Evolutionary conservation across 2,113 vertebrate species (phyloP), one percentile per base, ranked within the genome.

Genomic region (Vidua chalybeata): DNA sequence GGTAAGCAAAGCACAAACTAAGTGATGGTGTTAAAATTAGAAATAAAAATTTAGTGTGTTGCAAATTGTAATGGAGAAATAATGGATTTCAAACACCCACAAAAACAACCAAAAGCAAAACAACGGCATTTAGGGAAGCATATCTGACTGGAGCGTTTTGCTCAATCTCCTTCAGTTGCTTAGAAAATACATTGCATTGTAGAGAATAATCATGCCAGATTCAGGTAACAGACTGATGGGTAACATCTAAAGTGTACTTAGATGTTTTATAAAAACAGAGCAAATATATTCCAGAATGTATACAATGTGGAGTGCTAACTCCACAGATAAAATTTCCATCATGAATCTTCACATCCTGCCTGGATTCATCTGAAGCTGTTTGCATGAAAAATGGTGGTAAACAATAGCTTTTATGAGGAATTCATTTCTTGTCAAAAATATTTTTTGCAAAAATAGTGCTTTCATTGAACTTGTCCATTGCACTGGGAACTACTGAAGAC

Each of bases 61-160:
- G 55, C 18, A 95, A 93, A 67, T 45, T 17, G 39, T 58, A 51
- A 93, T 31, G 43, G 54, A 89, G 67, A 89, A 93, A 75, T 68
- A 87, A 84, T 11, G 26, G 52, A 54, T 81, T 89, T 89, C 26
- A 73, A 93, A 94, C 16, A 84, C 15, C 16, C 63, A 74, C 37
- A 56, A 78, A 95, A 90, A 13, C 56, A 91, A 91, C 56, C 46
- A 43, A 83, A 93, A 95, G 46, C 59, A 63, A 75, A 92, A 15
- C 64, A 74, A 11, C 51, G 41, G 52, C 46, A 35, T 45, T 81
- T 24, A 61, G 58, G 61, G 37, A 31, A 48, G 68, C 61, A 83
- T 1, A 11, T 46, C 46, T 41, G 55, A 84, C 75, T 43, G 58
- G 16, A 76, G 51, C 27, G 45, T 77, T 91, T 75, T 83, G 37